Conservation (phyloP, 2,797 vertebrate genomes). For the Chloroceryle inda region DNA sequence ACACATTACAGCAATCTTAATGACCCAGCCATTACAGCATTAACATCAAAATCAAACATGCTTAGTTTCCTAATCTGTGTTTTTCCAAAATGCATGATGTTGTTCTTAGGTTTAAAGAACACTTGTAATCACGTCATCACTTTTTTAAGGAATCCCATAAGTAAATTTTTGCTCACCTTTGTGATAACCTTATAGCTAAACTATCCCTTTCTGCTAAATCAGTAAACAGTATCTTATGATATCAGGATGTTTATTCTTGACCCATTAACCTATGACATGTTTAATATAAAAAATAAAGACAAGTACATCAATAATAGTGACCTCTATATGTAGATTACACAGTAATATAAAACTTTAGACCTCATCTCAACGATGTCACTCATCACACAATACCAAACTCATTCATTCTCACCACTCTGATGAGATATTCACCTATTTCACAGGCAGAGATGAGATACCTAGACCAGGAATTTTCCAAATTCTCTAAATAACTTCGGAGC, state of each 20-base stretch:
- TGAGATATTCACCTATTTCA: not conserved
- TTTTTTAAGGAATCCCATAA: not conserved
- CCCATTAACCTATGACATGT: not conserved
- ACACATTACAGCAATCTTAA: not conserved
- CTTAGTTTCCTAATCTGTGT: constrained; percentile 4
- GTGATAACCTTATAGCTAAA: not conserved
- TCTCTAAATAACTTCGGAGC: not conserved
- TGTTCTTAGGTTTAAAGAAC: not conserved
- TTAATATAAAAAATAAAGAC: not conserved
- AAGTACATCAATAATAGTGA: not conserved
- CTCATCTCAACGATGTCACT: not conserved
- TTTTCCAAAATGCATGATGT: not conserved
- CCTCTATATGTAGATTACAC: not conserved
- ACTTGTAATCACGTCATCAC: not conserved
- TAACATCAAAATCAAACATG: constrained; percentile 25
- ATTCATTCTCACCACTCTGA: not conserved
- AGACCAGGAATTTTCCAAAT: not conserved
- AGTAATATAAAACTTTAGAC: not conserved
- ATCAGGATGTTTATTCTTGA: not conserved
- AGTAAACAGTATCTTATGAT: not conserved
- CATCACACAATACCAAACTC: not conserved
- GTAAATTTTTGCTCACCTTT: not conserved
- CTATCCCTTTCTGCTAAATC: not conserved
- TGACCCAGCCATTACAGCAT: constrained; percentile 36
- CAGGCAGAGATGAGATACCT: not conserved